These are phyloP conservation scores for Biston stratarius DNA, from an alignment of 2,888 invertebrate genomes.

Conservation along the genomic window DNA sequence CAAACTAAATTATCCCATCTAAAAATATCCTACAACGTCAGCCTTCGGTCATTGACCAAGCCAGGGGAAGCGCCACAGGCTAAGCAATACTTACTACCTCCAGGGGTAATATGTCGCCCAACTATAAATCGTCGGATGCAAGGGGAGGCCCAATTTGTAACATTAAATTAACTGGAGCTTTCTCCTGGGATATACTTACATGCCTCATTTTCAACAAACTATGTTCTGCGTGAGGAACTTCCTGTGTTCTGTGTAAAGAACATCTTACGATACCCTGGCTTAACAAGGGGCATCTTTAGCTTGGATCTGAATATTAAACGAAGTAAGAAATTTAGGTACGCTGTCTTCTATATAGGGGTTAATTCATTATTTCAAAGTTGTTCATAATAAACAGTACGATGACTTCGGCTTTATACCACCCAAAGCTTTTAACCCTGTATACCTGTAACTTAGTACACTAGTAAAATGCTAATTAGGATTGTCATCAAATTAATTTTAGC, in stretches of 20 bases:
- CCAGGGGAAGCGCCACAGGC: constrained; percentile 2
- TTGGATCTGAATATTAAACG: too few relatives aligned
- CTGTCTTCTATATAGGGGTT: too few relatives aligned
- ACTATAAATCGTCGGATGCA: constrained; percentile 40
- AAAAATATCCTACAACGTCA: constrained; percentile 10
- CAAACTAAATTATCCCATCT: constrained; percentile 13
- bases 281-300: background rate
- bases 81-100: background rate
- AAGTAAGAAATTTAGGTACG: too few relatives aligned
- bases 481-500: too few relatives aligned
- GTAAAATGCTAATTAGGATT: too few relatives aligned
- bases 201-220: background rate
- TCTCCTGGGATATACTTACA: constrained; percentile 25
- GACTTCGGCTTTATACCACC: too few relatives aligned
- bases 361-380: too few relatives aligned
- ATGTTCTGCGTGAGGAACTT: background rate
- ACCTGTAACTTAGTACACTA: too few relatives aligned
- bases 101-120: constrained; percentile 19
- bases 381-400: too few relatives aligned
- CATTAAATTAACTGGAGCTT: constrained; percentile 43
- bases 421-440: too few relatives aligned
- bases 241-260: background rate
- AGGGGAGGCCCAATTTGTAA: constrained; percentile 47
- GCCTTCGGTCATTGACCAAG: constrained; percentile 19
- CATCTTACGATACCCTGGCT: background rate